Evolutionary conservation across 2,888 invertebrate species (phyloP).

Genomic region (Julus scanicus): DNA sequence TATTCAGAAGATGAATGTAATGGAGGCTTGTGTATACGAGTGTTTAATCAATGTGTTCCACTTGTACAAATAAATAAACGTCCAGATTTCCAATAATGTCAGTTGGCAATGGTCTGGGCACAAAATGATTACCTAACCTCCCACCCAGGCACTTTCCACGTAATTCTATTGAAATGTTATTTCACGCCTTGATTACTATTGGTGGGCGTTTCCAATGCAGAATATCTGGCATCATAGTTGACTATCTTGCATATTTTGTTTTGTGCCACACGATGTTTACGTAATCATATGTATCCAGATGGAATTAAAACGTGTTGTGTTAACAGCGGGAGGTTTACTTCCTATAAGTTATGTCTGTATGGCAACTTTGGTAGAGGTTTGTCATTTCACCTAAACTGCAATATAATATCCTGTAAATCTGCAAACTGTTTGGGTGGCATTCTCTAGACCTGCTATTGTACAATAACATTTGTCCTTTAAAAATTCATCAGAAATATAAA

Average conservation of each 20-base stretch:
- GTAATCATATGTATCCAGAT: conserved; percentile 16
- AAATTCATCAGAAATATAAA: too few relatives aligned
- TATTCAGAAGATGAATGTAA: neutral
- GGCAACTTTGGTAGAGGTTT: neutral
- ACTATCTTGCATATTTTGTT: neutral
- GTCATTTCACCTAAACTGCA: conserved; percentile 22
- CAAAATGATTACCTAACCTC: neutral
- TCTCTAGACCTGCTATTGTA: neutral
- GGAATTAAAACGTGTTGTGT: conserved; percentile 34
- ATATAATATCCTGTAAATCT: neutral
- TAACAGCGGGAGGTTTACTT: neutral
- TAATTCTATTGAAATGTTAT: neutral
- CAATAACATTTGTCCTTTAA: neutral
- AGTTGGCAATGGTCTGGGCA: neutral
- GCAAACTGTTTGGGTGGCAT: conserved; percentile 40
- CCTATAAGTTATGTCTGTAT: neutral
- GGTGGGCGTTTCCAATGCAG: neutral
- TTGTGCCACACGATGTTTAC: neutral
- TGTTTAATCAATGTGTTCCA: neutral
- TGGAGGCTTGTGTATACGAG: neutral
- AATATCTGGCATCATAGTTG: neutral
- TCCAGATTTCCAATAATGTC: neutral
- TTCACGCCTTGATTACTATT: neutral
- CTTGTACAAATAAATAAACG: neutral
- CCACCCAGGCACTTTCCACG: neutral